Evolutionary conservation across 2,888 invertebrate genomes (phyloP).

Genomic region (Herminia tarsipennalis): DNA sequence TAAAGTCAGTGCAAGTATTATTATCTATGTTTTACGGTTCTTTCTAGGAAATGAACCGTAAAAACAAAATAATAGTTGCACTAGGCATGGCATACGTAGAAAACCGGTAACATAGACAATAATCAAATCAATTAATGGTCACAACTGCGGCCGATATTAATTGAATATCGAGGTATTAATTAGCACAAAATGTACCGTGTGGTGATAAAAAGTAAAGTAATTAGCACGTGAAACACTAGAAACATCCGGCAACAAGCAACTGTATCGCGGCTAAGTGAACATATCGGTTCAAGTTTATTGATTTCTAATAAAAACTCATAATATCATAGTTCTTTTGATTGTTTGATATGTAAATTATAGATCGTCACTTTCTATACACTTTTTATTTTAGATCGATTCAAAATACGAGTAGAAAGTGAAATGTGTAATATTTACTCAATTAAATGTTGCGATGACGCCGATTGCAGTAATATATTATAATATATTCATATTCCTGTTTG

Average conservation of each 20-base stretch:
- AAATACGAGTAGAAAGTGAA: conserved; percentile 20
- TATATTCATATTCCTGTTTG: conserved; percentile 39
- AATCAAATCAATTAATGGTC: neutral
- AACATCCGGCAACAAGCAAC: conserved; percentile 49
- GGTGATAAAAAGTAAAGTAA: conserved; percentile 40
- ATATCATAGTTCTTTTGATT: conserved; percentile 3
- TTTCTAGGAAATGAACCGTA: too few relatives aligned
- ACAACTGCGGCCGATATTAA: conserved; percentile 5
- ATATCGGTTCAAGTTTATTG: conserved; percentile 23
- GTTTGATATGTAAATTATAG: conserved; percentile 13
- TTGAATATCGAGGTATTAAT: conserved; percentile 12
- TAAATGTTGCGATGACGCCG: conserved; percentile 28
- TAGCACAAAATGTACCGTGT: conserved; percentile 27
- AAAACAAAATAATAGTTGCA: too few relatives aligned
- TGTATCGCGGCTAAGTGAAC: conserved; percentile 26
- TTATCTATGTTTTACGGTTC: too few relatives aligned
- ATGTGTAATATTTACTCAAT: conserved; percentile 31
- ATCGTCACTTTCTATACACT: conserved; percentile 26
- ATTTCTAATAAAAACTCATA: conserved; percentile 26
- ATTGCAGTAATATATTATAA: conserved; percentile 33
- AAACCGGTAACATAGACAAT: neutral
- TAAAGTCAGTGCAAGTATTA: too few relatives aligned
- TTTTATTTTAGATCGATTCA: conserved; percentile 26
- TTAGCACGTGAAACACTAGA: conserved; percentile 49
- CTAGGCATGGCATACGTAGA: too few relatives aligned